These are phyloP conservation scores for Zaprionus capensis DNA, from an alignment of 1,140 invertebrate genomes.

Conservation along the genomic window DNA sequence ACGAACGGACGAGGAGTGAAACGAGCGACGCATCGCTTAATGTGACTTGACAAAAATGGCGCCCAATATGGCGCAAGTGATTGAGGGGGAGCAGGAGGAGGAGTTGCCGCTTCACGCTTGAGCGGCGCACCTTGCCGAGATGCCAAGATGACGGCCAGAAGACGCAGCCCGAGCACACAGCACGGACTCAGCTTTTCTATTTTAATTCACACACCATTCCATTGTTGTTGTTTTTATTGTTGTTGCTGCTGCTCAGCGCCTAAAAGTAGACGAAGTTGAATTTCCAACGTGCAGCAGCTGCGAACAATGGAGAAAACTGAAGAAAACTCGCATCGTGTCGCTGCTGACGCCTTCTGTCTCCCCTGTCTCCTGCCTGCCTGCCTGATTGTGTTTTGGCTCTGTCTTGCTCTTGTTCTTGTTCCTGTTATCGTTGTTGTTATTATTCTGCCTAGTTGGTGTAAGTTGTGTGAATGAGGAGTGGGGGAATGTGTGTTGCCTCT, in stretches of 20 bases:
- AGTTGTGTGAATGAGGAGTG: slow-evolving; percentile 32
- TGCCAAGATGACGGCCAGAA: slow-evolving; percentile 66
- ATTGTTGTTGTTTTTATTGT: slow-evolving; percentile 31
- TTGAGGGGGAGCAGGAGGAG: neutral
- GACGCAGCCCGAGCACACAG: slow-evolving; percentile 16
- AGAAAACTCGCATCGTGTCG: slow-evolving; percentile 40
- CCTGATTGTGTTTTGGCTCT: slow-evolving; percentile 71
- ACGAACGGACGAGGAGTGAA: slow-evolving; percentile 50
- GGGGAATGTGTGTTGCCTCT: slow-evolving; percentile 31
- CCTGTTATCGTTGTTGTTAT: slow-evolving; percentile 35
- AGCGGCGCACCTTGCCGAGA: slow-evolving; percentile 66
- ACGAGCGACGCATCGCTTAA: slow-evolving; percentile 70
- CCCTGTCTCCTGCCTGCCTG: slow-evolving; percentile 15
- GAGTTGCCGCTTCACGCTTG: slow-evolving; percentile 56
- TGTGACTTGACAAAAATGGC: slow-evolving; percentile 83
- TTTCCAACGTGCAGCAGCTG: slow-evolving; percentile 81
- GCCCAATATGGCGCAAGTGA: slow-evolving; percentile 69
- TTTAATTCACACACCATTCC: slow-evolving; percentile 81
- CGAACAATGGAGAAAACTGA: slow-evolving; percentile 67
- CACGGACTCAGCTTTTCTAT: slow-evolving; percentile 66
- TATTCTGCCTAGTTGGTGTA: slow-evolving; percentile 52
- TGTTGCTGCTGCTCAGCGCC: slow-evolving; percentile 51
- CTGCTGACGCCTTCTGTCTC: too few species aligned
- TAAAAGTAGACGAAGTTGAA: slow-evolving; percentile 81
- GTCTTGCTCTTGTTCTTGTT: slow-evolving; percentile 44